Evolutionary conservation across 2,797 vertebrate genomes (phyloP), one percentile per base, ranked within the genome.

Genomic region (Gadopsis bispinosus): DNA sequence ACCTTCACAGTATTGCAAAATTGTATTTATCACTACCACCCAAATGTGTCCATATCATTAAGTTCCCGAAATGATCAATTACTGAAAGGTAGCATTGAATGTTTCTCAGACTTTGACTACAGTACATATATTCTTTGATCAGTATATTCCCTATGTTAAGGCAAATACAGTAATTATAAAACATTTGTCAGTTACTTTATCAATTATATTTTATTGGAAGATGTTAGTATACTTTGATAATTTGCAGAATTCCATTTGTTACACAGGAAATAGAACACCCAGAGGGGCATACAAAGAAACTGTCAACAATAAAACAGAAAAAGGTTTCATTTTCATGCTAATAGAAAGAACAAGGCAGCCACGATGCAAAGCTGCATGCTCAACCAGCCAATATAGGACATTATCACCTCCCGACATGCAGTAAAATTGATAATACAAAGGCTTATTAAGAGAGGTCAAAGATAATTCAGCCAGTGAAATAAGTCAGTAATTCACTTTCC

Each of bases 361-460:
- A 88, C 10, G 1, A 87, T 89, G 79, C 88, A 86, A 64, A 80
- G 63, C 86, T 71, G 73, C 90, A 91, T 87, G 89, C 88, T 86
- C 53, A 63, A 60, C 47, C 54, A 61, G 77, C 68, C 45, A 53
- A 64, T 81, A 82, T 11, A 47, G 43, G 62, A 75, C 45, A 54
- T 66, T 22, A 70, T 80, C 70, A 66, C 59, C 73, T 71, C 54
- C 69, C 20, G 55, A 77, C 88, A 85, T 85, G 85, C 91, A 90
- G 69, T 56, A 37, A 67, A 73, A 86, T 19, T 7, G 66, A 76
- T n/a, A 14, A 37, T 43, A 63, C 59, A 58, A 33, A 45, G 39
- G 47, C 53, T 59, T 77, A 64, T 61, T 69, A 64, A 65, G 26
- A 50, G 53, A 73, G 62, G 64, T 81, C 71, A 77, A 61, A 66